Evolutionary conservation across 2,113 vertebrate genomes (phyloP).

Genomic region (Hylia prasina): DNA sequence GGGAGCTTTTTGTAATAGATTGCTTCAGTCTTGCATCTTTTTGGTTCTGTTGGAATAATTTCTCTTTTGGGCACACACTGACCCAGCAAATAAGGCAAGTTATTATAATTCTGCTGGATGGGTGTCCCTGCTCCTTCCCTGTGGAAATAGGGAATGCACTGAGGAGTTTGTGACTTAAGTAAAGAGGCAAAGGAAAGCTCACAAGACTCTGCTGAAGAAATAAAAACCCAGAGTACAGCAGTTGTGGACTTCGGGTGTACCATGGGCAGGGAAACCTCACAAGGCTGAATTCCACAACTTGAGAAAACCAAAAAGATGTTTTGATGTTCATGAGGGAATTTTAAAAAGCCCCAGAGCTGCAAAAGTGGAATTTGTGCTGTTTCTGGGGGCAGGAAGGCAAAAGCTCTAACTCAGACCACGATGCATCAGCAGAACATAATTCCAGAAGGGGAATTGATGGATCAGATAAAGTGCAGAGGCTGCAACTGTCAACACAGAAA

Average conservation of each 20-base stretch:
- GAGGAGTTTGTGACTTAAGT: background rate
- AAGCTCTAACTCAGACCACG: background rate
- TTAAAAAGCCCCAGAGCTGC: background rate
- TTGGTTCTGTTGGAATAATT: background rate
- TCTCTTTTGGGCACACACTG: background rate
- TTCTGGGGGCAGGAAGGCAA: background rate
- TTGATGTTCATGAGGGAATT: background rate
- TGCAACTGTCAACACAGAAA: slow-evolving; percentile 53
- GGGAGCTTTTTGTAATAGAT: background rate
- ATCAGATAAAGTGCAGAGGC: slow-evolving; percentile 37
- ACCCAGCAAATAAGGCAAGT: background rate
- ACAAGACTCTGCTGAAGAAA: background rate
- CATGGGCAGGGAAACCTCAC: background rate
- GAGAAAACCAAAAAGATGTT: background rate
- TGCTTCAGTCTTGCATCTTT: background rate
- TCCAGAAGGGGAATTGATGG: background rate
- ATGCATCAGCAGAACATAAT: background rate
- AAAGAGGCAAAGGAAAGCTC: background rate
- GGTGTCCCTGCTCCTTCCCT: background rate
- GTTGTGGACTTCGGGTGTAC: background rate
- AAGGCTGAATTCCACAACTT: background rate
- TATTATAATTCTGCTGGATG: accelerated
- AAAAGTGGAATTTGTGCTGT: background rate
- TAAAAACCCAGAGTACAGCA: background rate
- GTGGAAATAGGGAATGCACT: background rate